phyloP scores from a whole-genome alignment of 1,140 invertebrate species.

The Drosophila trapezifrons region DNA sequence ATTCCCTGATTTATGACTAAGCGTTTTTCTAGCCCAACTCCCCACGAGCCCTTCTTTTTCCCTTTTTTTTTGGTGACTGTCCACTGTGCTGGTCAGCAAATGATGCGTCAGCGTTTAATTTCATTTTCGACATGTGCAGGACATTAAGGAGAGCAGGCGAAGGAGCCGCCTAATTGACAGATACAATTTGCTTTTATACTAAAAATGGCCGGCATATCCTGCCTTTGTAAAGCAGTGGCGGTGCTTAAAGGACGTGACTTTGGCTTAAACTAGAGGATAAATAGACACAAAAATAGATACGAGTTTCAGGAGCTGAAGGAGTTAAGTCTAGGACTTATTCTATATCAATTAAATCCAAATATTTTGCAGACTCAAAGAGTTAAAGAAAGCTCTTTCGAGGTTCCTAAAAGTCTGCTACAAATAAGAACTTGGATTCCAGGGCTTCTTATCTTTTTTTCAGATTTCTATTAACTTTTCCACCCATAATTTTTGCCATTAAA shows the following conservation, averaged over 20 bases:
- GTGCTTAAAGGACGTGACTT: slow-evolving; percentile 39
- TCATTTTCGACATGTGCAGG: slow-evolving; percentile 63
- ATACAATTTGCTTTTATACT: slow-evolving; percentile 31
- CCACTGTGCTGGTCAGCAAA: slow-evolving; percentile 56
- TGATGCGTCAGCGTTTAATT: slow-evolving; percentile 73
- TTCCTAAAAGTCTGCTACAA: slow-evolving; percentile 10
- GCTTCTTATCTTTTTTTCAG: neutral
- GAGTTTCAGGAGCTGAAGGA: slow-evolving; percentile 5
- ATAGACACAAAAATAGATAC: neutral
- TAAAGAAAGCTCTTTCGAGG: neutral
- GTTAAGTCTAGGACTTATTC: neutral
- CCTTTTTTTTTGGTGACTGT: slow-evolving; percentile 9
- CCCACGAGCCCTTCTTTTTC: neutral
- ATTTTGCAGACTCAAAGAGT: neutral
- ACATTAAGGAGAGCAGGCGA: slow-evolving; percentile 49
- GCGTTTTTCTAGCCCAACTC: slow-evolving; percentile 50
- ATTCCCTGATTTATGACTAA: slow-evolving; percentile 76
- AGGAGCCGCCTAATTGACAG: slow-evolving; percentile 55
- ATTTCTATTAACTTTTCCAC: neutral
- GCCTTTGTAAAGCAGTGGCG: neutral
- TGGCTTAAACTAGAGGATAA: slow-evolving; percentile 13
- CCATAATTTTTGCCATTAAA: no score
- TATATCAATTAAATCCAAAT: neutral
- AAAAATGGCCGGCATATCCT: neutral
- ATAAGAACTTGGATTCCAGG: neutral